These are phyloP conservation scores for Stenchaetothrips biformis DNA, from an alignment of 2,888 invertebrate genomes.

Conservation along the genomic window DNA sequence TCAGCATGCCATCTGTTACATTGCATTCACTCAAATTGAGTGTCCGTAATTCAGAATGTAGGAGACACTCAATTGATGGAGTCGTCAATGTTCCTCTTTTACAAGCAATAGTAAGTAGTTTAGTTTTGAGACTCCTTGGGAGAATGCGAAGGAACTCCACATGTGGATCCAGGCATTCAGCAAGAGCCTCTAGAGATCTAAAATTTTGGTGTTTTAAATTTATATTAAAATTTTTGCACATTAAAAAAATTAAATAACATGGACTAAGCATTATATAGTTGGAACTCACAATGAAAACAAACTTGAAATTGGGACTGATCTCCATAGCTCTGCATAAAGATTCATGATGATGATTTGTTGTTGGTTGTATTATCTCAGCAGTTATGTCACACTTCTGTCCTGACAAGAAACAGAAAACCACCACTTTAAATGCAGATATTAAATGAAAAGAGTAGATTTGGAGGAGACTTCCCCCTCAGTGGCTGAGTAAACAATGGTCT, in stretches of 20 bases:
- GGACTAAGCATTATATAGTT: background rate
- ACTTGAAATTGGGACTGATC: background rate
- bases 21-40: constrained; percentile 6
- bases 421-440: background rate
- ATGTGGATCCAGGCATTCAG: constrained; percentile 1
- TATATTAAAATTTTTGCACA: background rate
- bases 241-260: background rate
- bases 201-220: too few species aligned
- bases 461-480: background rate
- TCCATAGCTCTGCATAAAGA: constrained; percentile 5
- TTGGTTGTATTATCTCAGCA: too few species aligned
- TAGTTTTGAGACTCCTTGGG: background rate
- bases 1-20: background rate
- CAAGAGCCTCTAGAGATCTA: background rate
- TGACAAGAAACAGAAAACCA: too few species aligned
- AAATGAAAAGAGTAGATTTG: background rate
- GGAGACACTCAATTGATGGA: background rate
- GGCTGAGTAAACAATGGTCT: background rate
- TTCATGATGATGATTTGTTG: background rate
- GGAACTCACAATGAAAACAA: background rate
- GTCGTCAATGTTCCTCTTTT: background rate
- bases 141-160: background rate
- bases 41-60: background rate
- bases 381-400: too few species aligned
- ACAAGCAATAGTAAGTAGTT: background rate